Base-by-base conservation (phyloP, 2,888 invertebrate genomes). In the Lepidonotus clava region DNA sequence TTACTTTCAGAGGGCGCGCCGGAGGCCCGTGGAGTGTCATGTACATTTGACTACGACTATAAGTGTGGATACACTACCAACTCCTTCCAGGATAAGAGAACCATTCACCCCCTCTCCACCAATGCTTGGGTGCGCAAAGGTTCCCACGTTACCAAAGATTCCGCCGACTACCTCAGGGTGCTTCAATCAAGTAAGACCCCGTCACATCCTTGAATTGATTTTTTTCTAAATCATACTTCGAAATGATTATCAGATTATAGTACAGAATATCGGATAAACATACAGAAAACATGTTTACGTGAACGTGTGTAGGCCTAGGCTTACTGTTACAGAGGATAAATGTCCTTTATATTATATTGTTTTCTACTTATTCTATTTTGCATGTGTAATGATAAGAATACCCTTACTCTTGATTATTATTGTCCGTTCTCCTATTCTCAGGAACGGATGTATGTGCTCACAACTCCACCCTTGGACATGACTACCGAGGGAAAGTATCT, bases 1-100 rank as follows among this genome's bases (percentile, higher is more conserved):
- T 51, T n/a, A n/a, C n/a, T n/a, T n/a, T 14, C 66, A 66, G 66
- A 21, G 66, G 80, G 80, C 4, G 80, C 80, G 8, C 80, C 28
- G 28, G 80, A 80, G 51, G 24, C 46, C 24, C 80, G 80, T 1
- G 46, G 46, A n/a, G 51, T 80, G 51, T 80, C 80, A 24, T 80
- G 80, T 21, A 6, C 24, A 1, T 80, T 80, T n/a, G 80, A 80
- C 6, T 80, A 41, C 51, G 14, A 28, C 24, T 80, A 28, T 28
- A 41, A 28, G n/a, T 80, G 80, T 80, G 80, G 80, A 1, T 80
- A 80, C 32, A 80, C 41, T 8, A 24, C 46, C 46, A 24, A 36
- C 14, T n/a, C n/a, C n/a, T n/a, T n/a, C 28, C 61, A 28, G 28
- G 5, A 61, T 32, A 24, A 1, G 61, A 18, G 28, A 28, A 28